These are phyloP conservation scores for Pampus argenteus DNA, from an alignment of 2,797 vertebrate genomes.

Conservation along the genomic window DNA sequence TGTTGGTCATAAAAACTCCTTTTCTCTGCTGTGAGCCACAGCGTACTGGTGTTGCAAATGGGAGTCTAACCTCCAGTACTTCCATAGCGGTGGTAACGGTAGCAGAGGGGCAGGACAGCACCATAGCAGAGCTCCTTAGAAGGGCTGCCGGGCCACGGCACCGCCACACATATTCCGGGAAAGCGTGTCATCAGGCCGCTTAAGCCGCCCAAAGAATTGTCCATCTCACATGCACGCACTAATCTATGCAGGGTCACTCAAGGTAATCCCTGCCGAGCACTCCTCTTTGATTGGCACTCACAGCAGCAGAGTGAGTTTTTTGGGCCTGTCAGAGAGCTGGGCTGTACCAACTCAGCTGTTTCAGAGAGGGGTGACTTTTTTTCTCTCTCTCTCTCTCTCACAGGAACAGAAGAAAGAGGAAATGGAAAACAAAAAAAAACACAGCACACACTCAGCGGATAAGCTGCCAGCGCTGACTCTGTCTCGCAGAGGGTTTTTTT, in stretches of 20 bases:
- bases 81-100: conserved; percentile 75
- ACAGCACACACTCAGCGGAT: conserved; percentile 61
- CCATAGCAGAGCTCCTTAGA: conserved; percentile 83
- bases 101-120: conserved; percentile 80
- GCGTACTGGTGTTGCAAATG: conserved; percentile 73
- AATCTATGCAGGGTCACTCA: conserved; percentile 88
- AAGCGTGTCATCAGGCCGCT: conserved; percentile 90
- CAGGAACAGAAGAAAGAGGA: conserved; percentile 51
- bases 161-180: conserved; percentile 88
- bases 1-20: conserved; percentile 77
- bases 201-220: conserved; percentile 89
- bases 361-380: conserved; percentile 63
- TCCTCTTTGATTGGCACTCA: conserved; percentile 87
- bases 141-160: conserved; percentile 84
- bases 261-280: conserved; percentile 87
- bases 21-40: conserved; percentile 73
- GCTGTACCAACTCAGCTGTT: conserved; percentile 78
- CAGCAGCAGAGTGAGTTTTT: conserved; percentile 84
- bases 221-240: conserved; percentile 88
- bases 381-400: conserved; percentile 14
- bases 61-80: conserved; percentile 76
- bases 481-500: conserved; percentile 58
- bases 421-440: conserved; percentile 50
- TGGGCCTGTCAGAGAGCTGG: conserved; percentile 86
- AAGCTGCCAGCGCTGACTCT: conserved; percentile 67